These are phyloP conservation scores for Adineta ricciae DNA, from an alignment of 2,888 invertebrate species.

Conservation along the genomic window DNA sequence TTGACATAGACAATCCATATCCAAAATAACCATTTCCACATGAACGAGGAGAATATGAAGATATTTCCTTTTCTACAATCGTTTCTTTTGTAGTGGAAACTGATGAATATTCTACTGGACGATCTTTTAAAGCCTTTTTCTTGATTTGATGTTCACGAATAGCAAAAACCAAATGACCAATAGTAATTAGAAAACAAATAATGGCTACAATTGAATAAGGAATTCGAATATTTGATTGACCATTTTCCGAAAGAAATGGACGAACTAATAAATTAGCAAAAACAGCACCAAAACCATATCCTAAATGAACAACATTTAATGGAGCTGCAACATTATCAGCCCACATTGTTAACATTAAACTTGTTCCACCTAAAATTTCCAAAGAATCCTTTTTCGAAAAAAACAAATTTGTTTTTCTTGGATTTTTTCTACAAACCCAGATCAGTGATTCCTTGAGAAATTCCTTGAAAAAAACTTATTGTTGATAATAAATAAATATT, in stretches of 20 bases:
- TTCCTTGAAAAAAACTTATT: not conserved
- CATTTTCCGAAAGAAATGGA: constrained; percentile 36
- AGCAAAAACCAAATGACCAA: not conserved
- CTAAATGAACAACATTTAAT: constrained; percentile 39
- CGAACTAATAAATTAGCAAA: constrained; percentile 39
- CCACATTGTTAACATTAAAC: constrained; percentile 39
- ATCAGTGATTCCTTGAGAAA: not conserved
- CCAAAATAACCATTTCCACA: not conserved
- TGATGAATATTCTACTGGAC: not conserved
- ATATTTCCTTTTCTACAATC: not conserved
- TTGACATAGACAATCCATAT: not conserved
- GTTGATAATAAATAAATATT: not conserved
- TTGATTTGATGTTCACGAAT: not conserved
- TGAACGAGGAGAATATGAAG: not conserved
- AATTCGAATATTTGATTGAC: not conserved
- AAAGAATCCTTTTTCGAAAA: too few species aligned
- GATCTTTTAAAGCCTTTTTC: not conserved
- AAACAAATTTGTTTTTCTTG: not conserved
- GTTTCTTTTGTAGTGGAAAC: not conserved
- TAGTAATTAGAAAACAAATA: not conserved
- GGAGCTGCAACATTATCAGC: constrained; percentile 39
- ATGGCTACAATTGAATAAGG: not conserved
- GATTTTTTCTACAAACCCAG: not conserved
- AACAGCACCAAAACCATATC: constrained; percentile 41
- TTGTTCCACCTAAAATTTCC: constrained; percentile 40